Conservation (phyloP, 2,113 vertebrate species). For the Heptranchias perlo region DNA sequence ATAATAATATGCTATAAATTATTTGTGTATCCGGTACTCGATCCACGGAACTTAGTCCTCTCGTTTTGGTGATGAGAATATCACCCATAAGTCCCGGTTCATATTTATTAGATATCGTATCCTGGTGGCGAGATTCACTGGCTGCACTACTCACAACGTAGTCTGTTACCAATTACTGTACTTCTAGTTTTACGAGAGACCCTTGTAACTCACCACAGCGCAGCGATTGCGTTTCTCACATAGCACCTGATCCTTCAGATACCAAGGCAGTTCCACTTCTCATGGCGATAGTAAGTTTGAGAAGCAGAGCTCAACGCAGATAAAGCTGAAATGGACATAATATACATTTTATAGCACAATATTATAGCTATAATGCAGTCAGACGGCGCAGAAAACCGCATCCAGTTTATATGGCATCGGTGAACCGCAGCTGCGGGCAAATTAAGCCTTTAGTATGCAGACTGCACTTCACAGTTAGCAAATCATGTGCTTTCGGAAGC, state of each 20-base stretch:
- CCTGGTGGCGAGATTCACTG: not conserved
- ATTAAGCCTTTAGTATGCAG: slow-evolving; percentile 25
- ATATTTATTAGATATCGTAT: not conserved
- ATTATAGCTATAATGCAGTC: not conserved
- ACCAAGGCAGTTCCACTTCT: slow-evolving; percentile 17
- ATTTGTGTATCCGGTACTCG: not conserved
- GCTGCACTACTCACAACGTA: not conserved
- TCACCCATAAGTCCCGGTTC: not conserved
- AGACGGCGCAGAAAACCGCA: not conserved
- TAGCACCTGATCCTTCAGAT: slow-evolving; percentile 24
- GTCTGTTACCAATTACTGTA: slow-evolving; percentile 18
- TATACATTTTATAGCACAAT: slow-evolving; percentile 6
- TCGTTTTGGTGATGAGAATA: slow-evolving; percentile 12
- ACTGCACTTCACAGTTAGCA: slow-evolving; percentile 5
- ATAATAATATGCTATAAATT: not conserved
- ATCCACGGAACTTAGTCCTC: not conserved
- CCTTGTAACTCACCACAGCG: slow-evolving; percentile 25
- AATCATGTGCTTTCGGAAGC: slow-evolving; percentile 23
- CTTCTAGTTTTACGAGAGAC: slow-evolving; percentile 20
- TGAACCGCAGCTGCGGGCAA: slow-evolving; percentile 16
- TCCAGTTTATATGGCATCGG: not conserved
- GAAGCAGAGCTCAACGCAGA: not conserved
- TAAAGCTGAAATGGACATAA: not conserved
- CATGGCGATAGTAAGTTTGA: slow-evolving; percentile 13
- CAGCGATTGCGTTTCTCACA: not conserved